These are phyloP conservation scores for Nannoperca australis DNA, from an alignment of 2,797 vertebrate genomes.

Conservation along the genomic window DNA sequence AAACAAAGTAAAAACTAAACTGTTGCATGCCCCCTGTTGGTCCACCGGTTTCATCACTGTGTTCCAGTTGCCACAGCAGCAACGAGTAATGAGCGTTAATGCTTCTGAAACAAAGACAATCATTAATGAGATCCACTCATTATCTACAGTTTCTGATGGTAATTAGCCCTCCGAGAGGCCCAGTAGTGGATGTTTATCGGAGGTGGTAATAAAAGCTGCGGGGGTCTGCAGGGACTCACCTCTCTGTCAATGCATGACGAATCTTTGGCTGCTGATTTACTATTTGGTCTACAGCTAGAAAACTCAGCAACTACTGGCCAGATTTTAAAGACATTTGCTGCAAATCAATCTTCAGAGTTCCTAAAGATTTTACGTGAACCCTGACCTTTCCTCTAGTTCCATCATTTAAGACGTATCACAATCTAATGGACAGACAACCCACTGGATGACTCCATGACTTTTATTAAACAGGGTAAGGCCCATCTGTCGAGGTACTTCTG, in stretches of 20 bases:
- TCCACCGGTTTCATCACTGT: slow-evolving; percentile 35
- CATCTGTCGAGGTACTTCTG: neutral
- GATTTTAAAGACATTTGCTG: too few relatives aligned
- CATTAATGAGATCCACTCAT: slow-evolving; percentile 59
- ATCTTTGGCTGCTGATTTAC: neutral
- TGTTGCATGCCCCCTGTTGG: slow-evolving; percentile 34
- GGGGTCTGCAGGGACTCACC: neutral
- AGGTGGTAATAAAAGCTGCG: slow-evolving; percentile 15
- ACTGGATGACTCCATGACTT: neutral
- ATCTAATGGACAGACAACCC: neutral
- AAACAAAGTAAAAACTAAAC: neutral
- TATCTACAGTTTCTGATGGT: slow-evolving; percentile 63
- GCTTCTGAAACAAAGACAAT: slow-evolving; percentile 21
- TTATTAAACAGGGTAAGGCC: neutral
- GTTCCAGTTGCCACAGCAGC: slow-evolving; percentile 24
- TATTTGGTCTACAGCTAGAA: neutral
- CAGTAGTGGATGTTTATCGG: slow-evolving; percentile 32
- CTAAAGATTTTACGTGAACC: neutral
- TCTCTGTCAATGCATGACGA: neutral
- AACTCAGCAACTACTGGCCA: neutral
- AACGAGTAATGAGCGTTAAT: slow-evolving; percentile 20
- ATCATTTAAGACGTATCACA: neutral
- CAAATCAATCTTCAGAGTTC: neutral
- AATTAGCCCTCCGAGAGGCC: slow-evolving; percentile 70
- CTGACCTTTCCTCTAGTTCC: neutral